These are phyloP conservation scores for Monopterus albus DNA, from an alignment of 2,113 vertebrate species.

Conservation along the genomic window DNA sequence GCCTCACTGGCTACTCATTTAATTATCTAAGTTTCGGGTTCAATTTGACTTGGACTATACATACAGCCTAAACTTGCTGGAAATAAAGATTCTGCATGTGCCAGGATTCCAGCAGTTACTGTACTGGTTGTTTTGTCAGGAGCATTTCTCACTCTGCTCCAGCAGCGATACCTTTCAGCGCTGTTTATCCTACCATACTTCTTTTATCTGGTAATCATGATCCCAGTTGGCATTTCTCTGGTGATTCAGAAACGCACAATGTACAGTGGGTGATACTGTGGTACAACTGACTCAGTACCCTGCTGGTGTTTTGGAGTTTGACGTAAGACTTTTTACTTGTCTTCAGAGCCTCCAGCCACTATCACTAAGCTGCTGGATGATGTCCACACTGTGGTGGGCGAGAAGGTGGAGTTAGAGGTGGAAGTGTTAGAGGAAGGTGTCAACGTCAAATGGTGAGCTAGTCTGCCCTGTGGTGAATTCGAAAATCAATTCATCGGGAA, in stretches of 20 bases:
- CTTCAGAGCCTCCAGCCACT: slow-evolving; percentile 86
- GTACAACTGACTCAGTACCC: slow-evolving; percentile 5
- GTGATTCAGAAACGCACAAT: slow-evolving; percentile 5
- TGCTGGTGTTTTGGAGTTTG: not conserved
- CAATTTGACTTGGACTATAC: no score
- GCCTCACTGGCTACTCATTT: no score
- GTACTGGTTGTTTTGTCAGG: slow-evolving; percentile 5
- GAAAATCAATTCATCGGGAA: not conserved
- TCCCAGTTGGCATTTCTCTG: not conserved
- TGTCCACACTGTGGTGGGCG: slow-evolving; percentile 87
- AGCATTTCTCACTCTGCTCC: not conserved
- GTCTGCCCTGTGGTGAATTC: not conserved
- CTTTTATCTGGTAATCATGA: slow-evolving; percentile 5
- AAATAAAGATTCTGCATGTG: no score
- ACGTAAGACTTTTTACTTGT: slow-evolving; percentile 7
- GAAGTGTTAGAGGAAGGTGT: slow-evolving; percentile 93
- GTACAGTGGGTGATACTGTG: not conserved
- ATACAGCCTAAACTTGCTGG: no score
- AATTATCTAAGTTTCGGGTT: no score
- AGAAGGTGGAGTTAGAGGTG: slow-evolving; percentile 89
- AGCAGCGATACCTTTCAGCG: slow-evolving; percentile 7
- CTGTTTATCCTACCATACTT: not conserved
- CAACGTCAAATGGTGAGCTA: slow-evolving; percentile 86
- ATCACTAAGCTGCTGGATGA: slow-evolving; percentile 90
- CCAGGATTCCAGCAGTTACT: no score